Evolutionary conservation across 1,140 invertebrate species (phyloP), one percentile per base, ranked within the genome.

Genomic region (Drosophila pectinifera): DNA sequence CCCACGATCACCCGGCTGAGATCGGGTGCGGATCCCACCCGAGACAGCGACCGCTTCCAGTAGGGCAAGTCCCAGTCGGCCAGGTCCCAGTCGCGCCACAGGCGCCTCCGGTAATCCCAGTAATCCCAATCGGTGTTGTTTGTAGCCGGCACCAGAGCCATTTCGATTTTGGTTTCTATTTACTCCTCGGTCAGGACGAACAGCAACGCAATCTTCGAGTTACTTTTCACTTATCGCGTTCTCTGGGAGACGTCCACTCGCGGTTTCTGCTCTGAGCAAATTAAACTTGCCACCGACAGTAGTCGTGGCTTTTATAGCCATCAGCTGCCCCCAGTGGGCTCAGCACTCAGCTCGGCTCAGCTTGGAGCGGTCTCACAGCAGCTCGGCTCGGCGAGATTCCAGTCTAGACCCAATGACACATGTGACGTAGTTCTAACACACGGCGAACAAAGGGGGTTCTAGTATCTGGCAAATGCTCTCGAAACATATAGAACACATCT

Each of bases 1-100:
- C 94, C 93, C 0, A 92, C 82, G 56, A 91, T 67, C 14, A 92
- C 91, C 14, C 91, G 78, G 42, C 91, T 92, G 3, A 92, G 82
- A 62, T 91, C 91, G 16, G 91, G 91, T 4, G 88, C 88, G 13
- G 91, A 92, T 18, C 88, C 85, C 6, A 90, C 85, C 4, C 91
- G 81, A 0, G 91, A 89, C 69, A 90, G 38, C 2, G 80, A 70
- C 6, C 88, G 88, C 76, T 91, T 91, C 81, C 91, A 92, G 62
- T 91, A 92, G 39, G 91, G 91, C 51, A 92, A 14, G 39, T 91
- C 91, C 75, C 73, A 92, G 53, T 92, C 91, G 65, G 81, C 58
- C 22, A 92, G 24, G 42, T 92, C 91, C 91, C 88, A 92, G 28
- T 92, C 91, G 57, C 91, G 88, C 91, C 91, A 92, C 49, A 92